Percentiles rank a stretch among this genome's conserved stretches.
Evolutionary conservation across 1,140 invertebrate genomes (phyloP).

Genomic region (Popillia japonica): DNA sequence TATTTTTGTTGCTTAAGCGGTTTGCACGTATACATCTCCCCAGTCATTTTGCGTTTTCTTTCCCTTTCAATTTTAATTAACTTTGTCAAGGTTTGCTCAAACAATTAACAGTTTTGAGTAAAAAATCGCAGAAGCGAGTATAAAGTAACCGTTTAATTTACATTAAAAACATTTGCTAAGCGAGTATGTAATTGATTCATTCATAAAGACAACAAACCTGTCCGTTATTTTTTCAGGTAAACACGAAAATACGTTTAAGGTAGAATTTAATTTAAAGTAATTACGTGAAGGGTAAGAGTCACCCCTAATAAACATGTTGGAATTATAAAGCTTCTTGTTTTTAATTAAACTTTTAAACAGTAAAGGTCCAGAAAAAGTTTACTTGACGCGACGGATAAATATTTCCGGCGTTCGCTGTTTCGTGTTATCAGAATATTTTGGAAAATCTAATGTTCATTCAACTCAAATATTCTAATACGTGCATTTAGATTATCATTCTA

Average conservation of each 20-base stretch:
- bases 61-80: not conserved
- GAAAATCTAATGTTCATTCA: no score
- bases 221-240: not conserved
- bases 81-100: not conserved
- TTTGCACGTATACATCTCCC: no score
- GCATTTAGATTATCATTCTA: no score
- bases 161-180: constrained; percentile 9
- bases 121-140: not conserved
- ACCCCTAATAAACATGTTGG: constrained; percentile 18
- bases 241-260: constrained; percentile 25
- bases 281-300: constrained; percentile 10
- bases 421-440: no score
- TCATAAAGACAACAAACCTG: not conserved
- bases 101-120: not conserved
- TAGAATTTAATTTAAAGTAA: constrained; percentile 34
- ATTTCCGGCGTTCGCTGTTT: not conserved
- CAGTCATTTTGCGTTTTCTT: not conserved
- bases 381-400: not conserved
- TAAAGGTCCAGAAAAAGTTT: not conserved
- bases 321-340: constrained; percentile 31
- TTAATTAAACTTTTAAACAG: constrained; percentile 7
- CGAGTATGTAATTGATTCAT: constrained; percentile 12
- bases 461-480: no score
- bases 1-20: no score
- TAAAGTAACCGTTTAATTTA: not conserved